A percentile compares a stretch with the other conserved stretches of the same genome.
Evolutionary conservation across 2,113 vertebrate genomes (phyloP).

Genomic region (Phyllopteryx taeniolatus): DNA sequence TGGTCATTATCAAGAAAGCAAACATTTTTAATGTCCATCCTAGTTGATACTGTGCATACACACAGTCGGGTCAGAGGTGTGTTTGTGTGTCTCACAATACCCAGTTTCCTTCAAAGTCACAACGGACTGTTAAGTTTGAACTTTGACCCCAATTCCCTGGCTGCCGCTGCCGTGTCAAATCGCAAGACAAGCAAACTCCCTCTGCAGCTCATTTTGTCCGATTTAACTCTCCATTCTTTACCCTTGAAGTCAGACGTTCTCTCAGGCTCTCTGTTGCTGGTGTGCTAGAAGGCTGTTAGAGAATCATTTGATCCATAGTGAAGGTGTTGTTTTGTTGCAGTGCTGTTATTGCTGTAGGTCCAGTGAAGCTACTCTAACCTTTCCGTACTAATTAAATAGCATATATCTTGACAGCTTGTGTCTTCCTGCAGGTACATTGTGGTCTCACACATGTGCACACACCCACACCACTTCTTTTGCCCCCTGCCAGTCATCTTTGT

Average conservation of each 20-base stretch:
- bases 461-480: conserved; percentile 6
- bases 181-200: conserved; percentile 29
- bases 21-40: background rate
- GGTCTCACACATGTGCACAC: background rate
- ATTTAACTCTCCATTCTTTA: conserved; percentile 50
- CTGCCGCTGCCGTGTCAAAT: conserved; percentile 27
- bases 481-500: conserved; percentile 22
- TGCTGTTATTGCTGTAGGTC: conserved; percentile 31
- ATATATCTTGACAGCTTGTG: conserved; percentile 25
- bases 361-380: conserved; percentile 12
- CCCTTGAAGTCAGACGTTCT: conserved; percentile 28
- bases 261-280: conserved; percentile 10
- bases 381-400: conserved; percentile 36
- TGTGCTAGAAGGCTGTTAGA: conserved; percentile 13
- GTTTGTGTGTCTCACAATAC: conserved; percentile 1
- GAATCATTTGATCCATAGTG: conserved; percentile 22
- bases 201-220: conserved; percentile 47
- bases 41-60: background rate
- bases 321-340: conserved; percentile 21
- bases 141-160: conserved; percentile 43
- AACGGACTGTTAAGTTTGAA: conserved; percentile 23
- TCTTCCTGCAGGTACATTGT: conserved; percentile 30
- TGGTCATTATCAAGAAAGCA: background rate
- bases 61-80: conserved; percentile 4
- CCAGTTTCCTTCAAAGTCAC: conserved; percentile 17